A percentile compares a stretch with the other conserved stretches of the same genome.
Evolutionary conservation across 2,797 vertebrate species (phyloP).

Genomic region (Myiotriccus ornatus): DNA sequence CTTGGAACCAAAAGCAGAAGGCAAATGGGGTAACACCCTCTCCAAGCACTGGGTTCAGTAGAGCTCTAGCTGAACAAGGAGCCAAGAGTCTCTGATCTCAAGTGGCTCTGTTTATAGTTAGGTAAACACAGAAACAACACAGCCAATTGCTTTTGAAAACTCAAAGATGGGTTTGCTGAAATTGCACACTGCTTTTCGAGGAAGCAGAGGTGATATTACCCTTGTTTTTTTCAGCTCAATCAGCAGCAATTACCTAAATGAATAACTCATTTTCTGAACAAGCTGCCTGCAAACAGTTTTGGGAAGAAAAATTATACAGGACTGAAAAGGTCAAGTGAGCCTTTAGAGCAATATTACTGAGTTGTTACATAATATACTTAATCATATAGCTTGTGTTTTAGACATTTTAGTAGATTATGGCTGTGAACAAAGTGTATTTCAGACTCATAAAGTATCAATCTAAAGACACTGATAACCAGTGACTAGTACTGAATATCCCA

Average conservation of each 20-base stretch:
- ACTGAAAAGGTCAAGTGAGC: background rate
- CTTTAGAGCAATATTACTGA: background rate
- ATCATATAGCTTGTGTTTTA: background rate
- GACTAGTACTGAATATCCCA: background rate
- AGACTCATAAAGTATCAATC: background rate
- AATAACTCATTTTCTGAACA: background rate
- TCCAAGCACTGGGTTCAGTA: background rate
- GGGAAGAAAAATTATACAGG: fast-evolving
- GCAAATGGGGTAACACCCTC: fast-evolving
- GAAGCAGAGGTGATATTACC: background rate
- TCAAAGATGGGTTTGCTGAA: background rate
- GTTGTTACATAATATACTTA: background rate
- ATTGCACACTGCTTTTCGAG: background rate
- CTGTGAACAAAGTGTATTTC: background rate
- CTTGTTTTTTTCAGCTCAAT: background rate
- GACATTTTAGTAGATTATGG: background rate
- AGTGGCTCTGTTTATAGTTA: background rate
- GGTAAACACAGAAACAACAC: background rate
- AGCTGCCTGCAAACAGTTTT: background rate
- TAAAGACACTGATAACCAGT: background rate
- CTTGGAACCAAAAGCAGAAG: background rate
- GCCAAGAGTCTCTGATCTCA: background rate
- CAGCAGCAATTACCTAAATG: background rate
- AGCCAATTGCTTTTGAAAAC: background rate
- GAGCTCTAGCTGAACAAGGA: background rate